Evolutionary conservation across 2,888 invertebrate genomes (phyloP).

Genomic region (Napeogenes sylphis): DNA sequence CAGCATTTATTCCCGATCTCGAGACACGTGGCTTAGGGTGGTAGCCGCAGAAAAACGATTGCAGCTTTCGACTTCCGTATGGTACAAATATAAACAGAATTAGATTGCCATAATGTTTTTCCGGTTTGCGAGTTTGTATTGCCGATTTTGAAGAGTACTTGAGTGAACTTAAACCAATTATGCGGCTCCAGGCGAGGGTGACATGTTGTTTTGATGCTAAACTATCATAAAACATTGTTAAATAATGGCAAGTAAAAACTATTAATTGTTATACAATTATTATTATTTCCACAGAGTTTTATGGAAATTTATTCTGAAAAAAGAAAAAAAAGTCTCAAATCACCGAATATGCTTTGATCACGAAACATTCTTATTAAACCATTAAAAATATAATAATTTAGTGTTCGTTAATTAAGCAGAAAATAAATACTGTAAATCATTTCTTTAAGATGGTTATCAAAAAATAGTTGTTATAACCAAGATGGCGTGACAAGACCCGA

Average conservation of each 20-base stretch:
- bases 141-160: slow-evolving; percentile 51
- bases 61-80: slow-evolving; percentile 68
- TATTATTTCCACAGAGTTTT: neutral
- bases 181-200: slow-evolving; percentile 29
- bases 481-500: slow-evolving; percentile 12
- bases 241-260: too few species aligned
- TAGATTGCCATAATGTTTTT: slow-evolving; percentile 73
- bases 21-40: slow-evolving; percentile 70
- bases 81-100: slow-evolving; percentile 72
- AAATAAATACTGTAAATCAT: slow-evolving; percentile 17
- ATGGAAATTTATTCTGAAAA: neutral
- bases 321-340: too few species aligned
- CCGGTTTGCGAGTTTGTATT: slow-evolving; percentile 66
- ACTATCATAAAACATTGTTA: too few species aligned
- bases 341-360: too few species aligned
- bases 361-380: too few species aligned
- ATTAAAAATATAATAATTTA: too few species aligned
- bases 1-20: slow-evolving; percentile 70
- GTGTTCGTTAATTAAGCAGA: slow-evolving; percentile 11
- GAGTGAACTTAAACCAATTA: slow-evolving; percentile 63
- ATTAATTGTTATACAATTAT: too few species aligned
- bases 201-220: too few species aligned
- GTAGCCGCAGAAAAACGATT: slow-evolving; percentile 67
- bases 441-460: slow-evolving; percentile 16
- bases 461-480: slow-evolving; percentile 10